phyloP scores from a whole-genome alignment of 35 echinoderm and acorn worm species.

The Anneissia japonica region DNA sequence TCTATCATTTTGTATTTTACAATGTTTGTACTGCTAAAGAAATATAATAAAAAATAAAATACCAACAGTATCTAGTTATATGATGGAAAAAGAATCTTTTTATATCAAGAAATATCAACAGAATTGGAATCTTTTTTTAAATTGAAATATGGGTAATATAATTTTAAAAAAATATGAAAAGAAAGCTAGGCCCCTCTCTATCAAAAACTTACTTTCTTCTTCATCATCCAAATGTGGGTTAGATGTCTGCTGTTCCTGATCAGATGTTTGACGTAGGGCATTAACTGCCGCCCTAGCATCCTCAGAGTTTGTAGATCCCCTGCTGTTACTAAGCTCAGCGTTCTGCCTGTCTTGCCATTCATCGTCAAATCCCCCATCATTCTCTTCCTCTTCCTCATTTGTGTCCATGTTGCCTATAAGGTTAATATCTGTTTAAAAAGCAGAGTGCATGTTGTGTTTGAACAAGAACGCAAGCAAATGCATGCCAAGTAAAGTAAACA shows the following conservation, averaged over 20 bases:
- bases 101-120: too few relatives aligned
- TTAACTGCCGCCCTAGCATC: constrained; percentile 64
- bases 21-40: too few relatives aligned
- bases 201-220: constrained; percentile 69
- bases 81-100: too few relatives aligned
- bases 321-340: constrained; percentile 6
- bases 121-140: too few relatives aligned
- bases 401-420: constrained; percentile 1
- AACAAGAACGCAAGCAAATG: too few relatives aligned
- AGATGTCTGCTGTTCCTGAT: not conserved
- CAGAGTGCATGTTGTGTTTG: too few relatives aligned
- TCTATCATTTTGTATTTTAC: too few relatives aligned
- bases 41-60: not conserved
- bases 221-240: constrained; percentile 54
- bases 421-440: not conserved
- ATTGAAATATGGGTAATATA: not conserved
- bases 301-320: constrained; percentile 29
- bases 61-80: too few relatives aligned
- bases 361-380: constrained; percentile 56
- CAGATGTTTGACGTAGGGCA: constrained; percentile 35
- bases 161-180: not conserved
- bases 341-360: constrained; percentile 30
- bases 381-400: constrained; percentile 17
- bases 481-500: too few relatives aligned
- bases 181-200: not conserved